Conservation (phyloP, 30 jellyfish, hydroid and myxozoan genomes). For the Aurelia aurita region DNA sequence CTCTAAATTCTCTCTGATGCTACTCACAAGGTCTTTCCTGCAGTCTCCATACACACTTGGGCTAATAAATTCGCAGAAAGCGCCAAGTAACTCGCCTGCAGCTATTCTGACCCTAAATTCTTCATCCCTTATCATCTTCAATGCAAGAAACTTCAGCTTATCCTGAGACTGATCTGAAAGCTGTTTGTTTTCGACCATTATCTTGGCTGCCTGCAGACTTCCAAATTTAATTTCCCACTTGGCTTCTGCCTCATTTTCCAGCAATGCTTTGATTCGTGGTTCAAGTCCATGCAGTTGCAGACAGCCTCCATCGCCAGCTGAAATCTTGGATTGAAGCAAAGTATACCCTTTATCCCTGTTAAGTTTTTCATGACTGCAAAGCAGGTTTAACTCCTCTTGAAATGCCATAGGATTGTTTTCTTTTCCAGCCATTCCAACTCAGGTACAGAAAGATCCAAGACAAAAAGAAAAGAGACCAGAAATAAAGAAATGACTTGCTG, state of each 20-base stretch:
- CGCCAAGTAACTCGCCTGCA: constrained; percentile 95
- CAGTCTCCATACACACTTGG: constrained; percentile 71
- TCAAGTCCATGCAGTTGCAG: constrained; percentile 28
- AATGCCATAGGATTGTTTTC: constrained; percentile 25
- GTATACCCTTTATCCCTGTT: constrained; percentile 86
- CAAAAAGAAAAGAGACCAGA: too few relatives aligned
- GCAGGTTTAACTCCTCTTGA: constrained; percentile 62
- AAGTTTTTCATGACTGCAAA: constrained; percentile 90
- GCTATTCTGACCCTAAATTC: constrained; percentile 95
- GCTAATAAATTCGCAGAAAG: constrained; percentile 73
- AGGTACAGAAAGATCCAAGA: not conserved
- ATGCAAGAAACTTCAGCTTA: constrained; percentile 22
- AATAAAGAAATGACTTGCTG: too few relatives aligned
- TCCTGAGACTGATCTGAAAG: constrained; percentile 37
- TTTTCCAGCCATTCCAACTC: constrained; percentile 3
- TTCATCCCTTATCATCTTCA: constrained; percentile 63
- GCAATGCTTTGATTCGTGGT: not conserved
- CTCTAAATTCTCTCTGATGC: constrained; percentile 81
- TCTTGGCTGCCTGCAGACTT: constrained; percentile 74
- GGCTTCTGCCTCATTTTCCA: constrained; percentile 4
- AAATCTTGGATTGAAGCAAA: constrained; percentile 39
- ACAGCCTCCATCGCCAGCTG: not conserved
- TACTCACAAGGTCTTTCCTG: constrained; percentile 63
- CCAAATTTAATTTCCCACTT: constrained; percentile 91
- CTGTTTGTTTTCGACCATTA: constrained; percentile 37